A percentile compares a stretch with the other conserved stretches of the same genome.
Evolutionary conservation across 1,140 invertebrate species (phyloP).

Genomic region (Pseudomyrmex dendroicus): DNA sequence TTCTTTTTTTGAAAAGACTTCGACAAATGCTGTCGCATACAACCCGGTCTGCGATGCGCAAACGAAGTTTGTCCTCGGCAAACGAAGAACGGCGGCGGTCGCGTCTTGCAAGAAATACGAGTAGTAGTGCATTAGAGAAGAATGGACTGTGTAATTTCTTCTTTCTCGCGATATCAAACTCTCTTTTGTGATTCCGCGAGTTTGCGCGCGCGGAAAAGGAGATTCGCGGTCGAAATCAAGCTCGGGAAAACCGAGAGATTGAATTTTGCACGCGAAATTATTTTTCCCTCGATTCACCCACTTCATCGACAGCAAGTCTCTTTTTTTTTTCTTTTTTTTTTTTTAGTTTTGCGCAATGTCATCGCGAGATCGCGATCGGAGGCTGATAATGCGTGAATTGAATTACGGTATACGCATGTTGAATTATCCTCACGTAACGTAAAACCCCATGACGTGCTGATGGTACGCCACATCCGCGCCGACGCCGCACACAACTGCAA

Average conservation of each 20-base stretch:
- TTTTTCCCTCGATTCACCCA: background rate
- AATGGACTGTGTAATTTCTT: background rate
- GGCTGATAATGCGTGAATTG: conserved; percentile 75
- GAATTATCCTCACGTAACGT: conserved; percentile 84
- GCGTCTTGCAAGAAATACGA: background rate
- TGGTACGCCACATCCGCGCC: conserved; percentile 83
- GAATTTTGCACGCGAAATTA: background rate
- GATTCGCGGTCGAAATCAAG: background rate
- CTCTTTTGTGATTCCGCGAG: background rate
- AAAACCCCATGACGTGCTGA: conserved; percentile 82
- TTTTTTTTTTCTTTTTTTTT: background rate
- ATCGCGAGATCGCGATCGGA: conserved; percentile 30
- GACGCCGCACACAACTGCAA: conserved; percentile 84
- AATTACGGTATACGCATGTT: conserved; percentile 79
- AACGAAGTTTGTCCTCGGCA: background rate
- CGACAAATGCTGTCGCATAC: too few species aligned
- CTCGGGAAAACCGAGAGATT: background rate
- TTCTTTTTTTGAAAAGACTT: too few species aligned
- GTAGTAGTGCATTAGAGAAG: background rate
- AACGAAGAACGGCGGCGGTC: background rate
- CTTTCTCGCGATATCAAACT: background rate
- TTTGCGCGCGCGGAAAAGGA: too few species aligned
- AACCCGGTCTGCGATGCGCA: too few species aligned
- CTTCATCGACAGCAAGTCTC: background rate
- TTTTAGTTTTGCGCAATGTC: background rate